Evolutionary conservation across 2,888 invertebrate genomes (phyloP), one percentile per base, ranked within the genome.

Genomic region (Sarcophaga caerulescens): DNA sequence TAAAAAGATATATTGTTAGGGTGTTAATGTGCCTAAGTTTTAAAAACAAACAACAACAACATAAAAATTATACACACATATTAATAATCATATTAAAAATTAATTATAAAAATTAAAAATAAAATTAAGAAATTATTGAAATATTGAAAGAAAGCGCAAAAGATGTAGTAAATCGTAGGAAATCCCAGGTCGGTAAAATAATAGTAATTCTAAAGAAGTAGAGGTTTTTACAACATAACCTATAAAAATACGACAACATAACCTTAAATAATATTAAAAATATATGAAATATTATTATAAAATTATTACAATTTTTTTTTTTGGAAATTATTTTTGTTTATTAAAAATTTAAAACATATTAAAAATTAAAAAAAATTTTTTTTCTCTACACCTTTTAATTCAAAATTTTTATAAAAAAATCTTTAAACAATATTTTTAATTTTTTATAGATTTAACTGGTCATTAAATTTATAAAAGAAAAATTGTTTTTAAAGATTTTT

Each of bases 21-120:
- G 86, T 86, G 83, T 86, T 86, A 86, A 86, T 86, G 86, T 86
- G 86, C 86, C 86, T 86, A 86, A 86, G 86, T 86, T 86, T 86
- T 86, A 79, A 84, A 83, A 82, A 82, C 81, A 65, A 81, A 75
- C 65, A 57, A 63, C 44, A 81, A 65, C 44, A 71, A 71, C n/a
- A 84, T 71, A 75, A 86, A 71, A 81, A 69, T 83, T 86, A 86
- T 86, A 86, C 82, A 86, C 86, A 84, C 59, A 83, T 60, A 79
- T 21, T 71, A 84, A 35, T 35, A 86, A 76, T 69, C 25, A 78
- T 57, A 59, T 17, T 69, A 59, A 23, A 70, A 60, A 77, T 19
- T 74, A 35, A 60, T 63, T 5, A 62, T 77, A 76, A 71, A 60
- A 25, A 65, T 81, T n/a, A 14, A 45, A 44, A 60, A 59, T 71